Conservation (phyloP, 37 sponge, comb jelly and placozoan species). For the Aplysina aerophoba region DNA sequence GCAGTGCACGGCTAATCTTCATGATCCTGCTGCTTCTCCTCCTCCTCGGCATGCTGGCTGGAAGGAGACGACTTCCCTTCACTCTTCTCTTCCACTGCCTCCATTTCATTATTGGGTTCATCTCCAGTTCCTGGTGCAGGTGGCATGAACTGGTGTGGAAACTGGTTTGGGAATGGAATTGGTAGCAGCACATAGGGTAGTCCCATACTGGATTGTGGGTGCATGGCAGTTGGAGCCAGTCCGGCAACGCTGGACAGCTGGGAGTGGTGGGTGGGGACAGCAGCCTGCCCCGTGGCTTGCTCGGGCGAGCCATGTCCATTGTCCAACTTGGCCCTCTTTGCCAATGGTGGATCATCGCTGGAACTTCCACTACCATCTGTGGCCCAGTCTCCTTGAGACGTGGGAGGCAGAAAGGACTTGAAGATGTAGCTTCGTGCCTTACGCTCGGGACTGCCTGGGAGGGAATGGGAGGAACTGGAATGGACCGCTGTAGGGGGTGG, state of each 20-base stretch:
- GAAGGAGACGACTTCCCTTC: too few relatives aligned
- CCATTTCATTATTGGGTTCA: too few relatives aligned
- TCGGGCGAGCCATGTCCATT: slow-evolving; percentile 19
- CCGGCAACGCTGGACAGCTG: too few relatives aligned
- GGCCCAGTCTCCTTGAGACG: not conserved
- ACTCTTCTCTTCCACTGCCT: too few relatives aligned
- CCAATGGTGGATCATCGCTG: not conserved
- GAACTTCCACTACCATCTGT: not conserved
- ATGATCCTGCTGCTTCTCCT: too few relatives aligned
- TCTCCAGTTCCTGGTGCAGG: too few relatives aligned
- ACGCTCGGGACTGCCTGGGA: slow-evolving; percentile 21
- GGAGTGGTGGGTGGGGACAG: not conserved
- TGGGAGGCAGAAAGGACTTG: not conserved
- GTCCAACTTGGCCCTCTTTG: slow-evolving; percentile 13
- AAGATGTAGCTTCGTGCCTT: not conserved
- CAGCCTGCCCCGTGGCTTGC: not conserved
- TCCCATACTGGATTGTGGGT: not conserved
- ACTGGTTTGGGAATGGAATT: not conserved
- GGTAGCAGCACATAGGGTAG: slow-evolving; percentile 21
- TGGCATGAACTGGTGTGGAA: slow-evolving; percentile 1
- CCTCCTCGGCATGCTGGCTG: too few relatives aligned
- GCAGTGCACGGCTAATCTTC: too few relatives aligned
- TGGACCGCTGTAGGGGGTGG: not conserved
- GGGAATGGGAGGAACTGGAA: not conserved
- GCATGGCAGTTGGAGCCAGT: not conserved